These are phyloP conservation scores for Forpus xanthops DNA, from an alignment of 2,797 vertebrate genomes.

Conservation along the genomic window DNA sequence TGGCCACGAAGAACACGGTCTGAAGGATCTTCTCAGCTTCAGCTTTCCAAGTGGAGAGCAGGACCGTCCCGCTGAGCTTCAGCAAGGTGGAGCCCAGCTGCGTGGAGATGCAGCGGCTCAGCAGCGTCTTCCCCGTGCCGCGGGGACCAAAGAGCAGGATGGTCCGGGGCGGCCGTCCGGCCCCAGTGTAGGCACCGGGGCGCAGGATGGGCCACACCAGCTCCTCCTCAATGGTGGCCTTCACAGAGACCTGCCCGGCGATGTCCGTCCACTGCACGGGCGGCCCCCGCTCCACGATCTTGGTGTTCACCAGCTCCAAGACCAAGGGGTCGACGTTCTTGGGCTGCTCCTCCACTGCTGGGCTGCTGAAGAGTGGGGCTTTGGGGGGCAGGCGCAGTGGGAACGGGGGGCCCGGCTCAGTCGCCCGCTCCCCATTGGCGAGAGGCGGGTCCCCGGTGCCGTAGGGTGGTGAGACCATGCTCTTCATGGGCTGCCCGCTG, in stretches of 20 bases:
- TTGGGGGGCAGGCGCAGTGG: constrained; percentile 75
- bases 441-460: constrained; percentile 74
- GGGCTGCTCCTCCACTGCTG: constrained; percentile 77
- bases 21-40: constrained; percentile 90
- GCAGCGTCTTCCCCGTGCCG: constrained; percentile 87
- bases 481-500: constrained; percentile 75
- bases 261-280: constrained; percentile 91
- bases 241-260: constrained; percentile 86
- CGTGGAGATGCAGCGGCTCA: constrained; percentile 89
- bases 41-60: constrained; percentile 87
- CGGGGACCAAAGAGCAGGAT: constrained; percentile 91
- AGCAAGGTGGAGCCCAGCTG: constrained; percentile 91
- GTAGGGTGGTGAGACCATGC: constrained; percentile 84
- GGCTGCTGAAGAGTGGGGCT: constrained; percentile 55
- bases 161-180: constrained; percentile 81
- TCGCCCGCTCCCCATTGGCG: constrained; percentile 80
- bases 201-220: constrained; percentile 92
- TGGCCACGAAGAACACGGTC: constrained; percentile 86
- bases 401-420: constrained; percentile 72
- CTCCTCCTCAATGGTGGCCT: constrained; percentile 91
- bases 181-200: constrained; percentile 75
- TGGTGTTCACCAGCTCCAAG: constrained; percentile 86
- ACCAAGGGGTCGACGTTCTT: constrained; percentile 84
- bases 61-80: constrained; percentile 80
- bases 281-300: constrained; percentile 88